Evolutionary conservation across 2,797 vertebrate genomes (phyloP), one percentile per base, ranked within the genome.

Genomic region (Eidolon dupreanum): DNA sequence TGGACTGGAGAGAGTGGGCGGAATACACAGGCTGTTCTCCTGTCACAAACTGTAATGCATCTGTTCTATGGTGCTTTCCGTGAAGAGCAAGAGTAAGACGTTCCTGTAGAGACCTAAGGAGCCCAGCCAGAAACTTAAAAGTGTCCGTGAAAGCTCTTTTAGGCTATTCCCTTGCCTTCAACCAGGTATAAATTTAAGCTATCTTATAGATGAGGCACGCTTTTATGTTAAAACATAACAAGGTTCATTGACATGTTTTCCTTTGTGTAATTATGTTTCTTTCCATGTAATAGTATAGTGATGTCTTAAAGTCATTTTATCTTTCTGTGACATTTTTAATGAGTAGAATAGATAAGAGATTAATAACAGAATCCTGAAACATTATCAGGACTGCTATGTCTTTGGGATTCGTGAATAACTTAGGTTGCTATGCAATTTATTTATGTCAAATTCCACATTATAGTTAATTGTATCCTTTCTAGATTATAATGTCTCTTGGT

Each of bases 1-100:
- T 97, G 97, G 97, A 95, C 95, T 93, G 55, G 85, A 97, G 97
- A 81, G 97, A 96, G 97, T 97, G 94, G 97, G 97, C 91, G 97
- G 97, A 92, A 96, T 93, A 96, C 61, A 92, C 97, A 98, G 97
- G 95, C 97, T 97, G 97, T 96, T 95, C 97, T 93, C 95, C 95
- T 95, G 95, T 97, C 97, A 96, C 95, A 97, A 97, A 96, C 96
- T 97, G 95, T 87, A 97, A 91, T 65, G 93, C 97, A 97, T 98
- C 97, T 97, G 97, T 96, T 97, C 95, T 61, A 63, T 96, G 95
- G 95, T 97, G 97, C 95, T 97, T 97, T 96, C 97, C 17, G 74
- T 94, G 96, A 96, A 82, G 95, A 92, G 63, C 85, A 87, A 91
- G 91, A 95, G 95, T 90, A 95, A 90, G 90, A 93, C 6, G 0